Percentiles rank a stretch among this genome's conserved stretches.
phyloP scores from a whole-genome alignment of 2,888 invertebrate genomes.

The Saturnia pavonia region DNA sequence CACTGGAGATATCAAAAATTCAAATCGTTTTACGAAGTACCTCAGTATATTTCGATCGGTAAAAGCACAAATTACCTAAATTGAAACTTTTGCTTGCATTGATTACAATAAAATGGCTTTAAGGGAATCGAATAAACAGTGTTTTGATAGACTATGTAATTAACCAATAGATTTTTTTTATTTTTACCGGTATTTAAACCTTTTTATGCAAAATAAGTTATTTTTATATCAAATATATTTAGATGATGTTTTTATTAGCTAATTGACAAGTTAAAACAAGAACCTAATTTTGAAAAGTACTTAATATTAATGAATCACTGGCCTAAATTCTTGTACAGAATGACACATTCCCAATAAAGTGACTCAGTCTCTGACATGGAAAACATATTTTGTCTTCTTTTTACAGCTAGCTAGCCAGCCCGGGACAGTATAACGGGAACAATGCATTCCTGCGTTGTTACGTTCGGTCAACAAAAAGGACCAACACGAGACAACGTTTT shows the following conservation, averaged over 20 bases:
- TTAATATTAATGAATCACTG: conserved; percentile 45
- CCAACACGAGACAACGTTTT: conserved; percentile 68
- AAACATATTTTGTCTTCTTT: conserved; percentile 56
- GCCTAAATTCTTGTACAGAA: conserved; percentile 44
- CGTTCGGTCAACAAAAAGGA: conserved; percentile 73
- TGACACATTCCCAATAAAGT: conserved; percentile 53
- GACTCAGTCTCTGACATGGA: conserved; percentile 50
- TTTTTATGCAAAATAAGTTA: too few relatives aligned
- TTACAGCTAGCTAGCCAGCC: conserved; percentile 53
- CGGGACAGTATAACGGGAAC: conserved; percentile 66
- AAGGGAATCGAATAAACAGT: conserved; percentile 29
- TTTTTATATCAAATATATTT: too few relatives aligned
- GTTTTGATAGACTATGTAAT: too few relatives aligned
- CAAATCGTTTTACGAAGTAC: conserved; percentile 32
- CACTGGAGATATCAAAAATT: conserved; percentile 29
- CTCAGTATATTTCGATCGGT: conserved; percentile 27
- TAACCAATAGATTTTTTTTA: too few relatives aligned
- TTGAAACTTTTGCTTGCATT: conserved; percentile 68
- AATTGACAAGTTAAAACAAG: background rate
- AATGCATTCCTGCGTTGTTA: conserved; percentile 75
- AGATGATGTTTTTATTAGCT: background rate
- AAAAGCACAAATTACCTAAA: conserved; percentile 52
- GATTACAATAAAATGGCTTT: conserved; percentile 49
- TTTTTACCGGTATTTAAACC: too few relatives aligned
- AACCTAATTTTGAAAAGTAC: background rate